Conservation (phyloP, 1,140 invertebrate species). For the Eufriesea mexicana region DNA sequence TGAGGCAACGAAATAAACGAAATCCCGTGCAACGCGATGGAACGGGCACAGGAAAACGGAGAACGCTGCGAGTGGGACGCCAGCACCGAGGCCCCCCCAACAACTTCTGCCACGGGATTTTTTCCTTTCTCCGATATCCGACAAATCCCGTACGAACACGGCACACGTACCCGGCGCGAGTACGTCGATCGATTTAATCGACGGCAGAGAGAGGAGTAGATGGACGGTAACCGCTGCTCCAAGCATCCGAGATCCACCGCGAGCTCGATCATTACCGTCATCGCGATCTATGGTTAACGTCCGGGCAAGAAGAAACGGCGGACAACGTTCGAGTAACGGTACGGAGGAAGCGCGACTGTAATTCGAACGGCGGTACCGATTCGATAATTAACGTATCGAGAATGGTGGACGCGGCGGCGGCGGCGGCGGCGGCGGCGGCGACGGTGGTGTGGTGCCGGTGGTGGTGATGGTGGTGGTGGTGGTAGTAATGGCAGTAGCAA, state of each 20-base stretch:
- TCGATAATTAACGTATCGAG: slow-evolving; percentile 30
- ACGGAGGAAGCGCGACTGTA: not conserved
- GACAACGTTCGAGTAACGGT: not conserved
- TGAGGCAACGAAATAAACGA: slow-evolving; percentile 66
- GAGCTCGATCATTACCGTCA: not conserved
- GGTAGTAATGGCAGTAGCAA: too few relatives aligned
- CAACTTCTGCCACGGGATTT: too few relatives aligned
- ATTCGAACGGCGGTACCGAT: slow-evolving; percentile 9
- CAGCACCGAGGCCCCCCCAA: too few relatives aligned
- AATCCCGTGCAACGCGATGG: slow-evolving; percentile 47
- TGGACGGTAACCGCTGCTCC: not conserved
- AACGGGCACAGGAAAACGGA: not conserved
- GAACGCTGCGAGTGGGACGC: not conserved
- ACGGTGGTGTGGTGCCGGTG: too few relatives aligned
- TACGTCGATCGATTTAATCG: too few relatives aligned
- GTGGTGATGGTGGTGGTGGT: too few relatives aligned
- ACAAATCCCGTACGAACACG: too few relatives aligned
- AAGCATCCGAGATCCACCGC: not conserved
- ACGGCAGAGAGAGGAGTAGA: too few relatives aligned
- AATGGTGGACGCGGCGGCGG: not conserved
- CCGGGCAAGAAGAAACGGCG: not conserved
- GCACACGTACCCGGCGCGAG: too few relatives aligned
- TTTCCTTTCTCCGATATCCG: too few relatives aligned
- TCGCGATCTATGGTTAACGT: slow-evolving; percentile 2
- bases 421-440: too few relatives aligned